Percentiles rank a stretch among this genome's conserved stretches.
Conservation (phyloP, 2,113 vertebrate genomes). For the Megaceryle torquata region DNA sequence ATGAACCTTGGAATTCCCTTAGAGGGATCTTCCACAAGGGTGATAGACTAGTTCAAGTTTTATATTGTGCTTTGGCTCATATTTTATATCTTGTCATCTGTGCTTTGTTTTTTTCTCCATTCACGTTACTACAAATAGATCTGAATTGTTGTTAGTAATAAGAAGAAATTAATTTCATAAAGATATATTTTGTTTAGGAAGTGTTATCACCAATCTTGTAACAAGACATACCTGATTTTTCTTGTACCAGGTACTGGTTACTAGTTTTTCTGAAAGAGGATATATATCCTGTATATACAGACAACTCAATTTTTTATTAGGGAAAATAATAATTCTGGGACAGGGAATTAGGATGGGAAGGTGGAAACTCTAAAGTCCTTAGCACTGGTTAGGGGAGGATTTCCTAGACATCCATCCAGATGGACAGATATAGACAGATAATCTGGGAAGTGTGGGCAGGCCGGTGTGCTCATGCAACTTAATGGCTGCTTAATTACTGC, state of each 20-base stretch:
- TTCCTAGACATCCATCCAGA: neutral
- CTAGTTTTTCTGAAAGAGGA: neutral
- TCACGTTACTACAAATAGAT: neutral
- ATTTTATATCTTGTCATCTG: neutral
- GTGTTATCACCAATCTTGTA: neutral
- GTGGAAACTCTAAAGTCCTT: neutral
- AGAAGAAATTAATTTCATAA: constrained; percentile 5
- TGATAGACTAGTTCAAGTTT: neutral
- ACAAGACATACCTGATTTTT: neutral
- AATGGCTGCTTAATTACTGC: neutral
- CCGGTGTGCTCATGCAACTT: accelerated
- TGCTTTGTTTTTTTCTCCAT: neutral
- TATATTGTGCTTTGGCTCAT: neutral
- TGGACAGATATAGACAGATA: neutral
- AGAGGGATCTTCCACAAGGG: neutral
- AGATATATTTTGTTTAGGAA: neutral
- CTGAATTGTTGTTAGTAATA: neutral
- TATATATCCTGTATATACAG: no score
- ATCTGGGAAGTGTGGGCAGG: neutral
- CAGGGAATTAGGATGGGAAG: neutral
- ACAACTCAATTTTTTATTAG: neutral
- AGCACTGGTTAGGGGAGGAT: neutral
- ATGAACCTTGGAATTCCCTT: neutral
- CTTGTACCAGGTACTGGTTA: neutral
- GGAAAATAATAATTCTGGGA: neutral